Evolutionary conservation across 53 echinoderm and acorn worm species (phyloP), one percentile per base, ranked within the genome.

Genomic region (Actinopyga echinites): DNA sequence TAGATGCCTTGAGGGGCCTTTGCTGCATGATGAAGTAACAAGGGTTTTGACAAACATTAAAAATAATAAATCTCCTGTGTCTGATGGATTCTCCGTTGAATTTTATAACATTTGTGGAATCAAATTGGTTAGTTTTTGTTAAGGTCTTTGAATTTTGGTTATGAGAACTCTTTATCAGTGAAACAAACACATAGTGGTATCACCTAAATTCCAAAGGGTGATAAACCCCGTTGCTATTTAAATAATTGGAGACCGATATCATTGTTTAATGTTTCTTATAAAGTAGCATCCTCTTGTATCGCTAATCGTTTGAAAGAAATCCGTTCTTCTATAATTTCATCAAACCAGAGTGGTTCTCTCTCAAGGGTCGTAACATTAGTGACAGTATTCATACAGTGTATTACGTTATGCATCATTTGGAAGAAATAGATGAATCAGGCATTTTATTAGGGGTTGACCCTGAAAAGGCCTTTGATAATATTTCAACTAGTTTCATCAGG

Each of bases 181-280:
- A 44, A 9, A 44, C 44, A 44, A 44, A 44, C 8, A 44, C 44
- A 44, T 8, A 11, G 44, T 44, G 11, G 8, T 6, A 61, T 61
- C 30, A 29, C 62, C 9, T 30, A 15, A 29, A 61, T 61, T 29
- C 62, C 23, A 15, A n/a, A 61, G 11, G 11, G 62, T 2, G 23
- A 61, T 6, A 55, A 61, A 30, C 21, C 62, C 30, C 62, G 62
- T 61, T 29, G 30, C 20, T 8, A 61, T 61, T 30, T 61, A 15
- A 61, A 61, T 61, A 61, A 61, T 61, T 61, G 62, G 62, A 61
- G 62, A 61, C 62, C 62, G 62, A 61, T 61, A 29, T 61, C 12
- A 7, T 17, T 61, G 62, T 21, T 61, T 61, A 61, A 61, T 61
- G 62, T 61, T 61, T 61, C 26, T 8, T 61, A 61, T 61, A 61